Evolutionary conservation across 2,888 invertebrate species (phyloP), one percentile per base, ranked within the genome.

Genomic region (Punctoribates punctum): DNA sequence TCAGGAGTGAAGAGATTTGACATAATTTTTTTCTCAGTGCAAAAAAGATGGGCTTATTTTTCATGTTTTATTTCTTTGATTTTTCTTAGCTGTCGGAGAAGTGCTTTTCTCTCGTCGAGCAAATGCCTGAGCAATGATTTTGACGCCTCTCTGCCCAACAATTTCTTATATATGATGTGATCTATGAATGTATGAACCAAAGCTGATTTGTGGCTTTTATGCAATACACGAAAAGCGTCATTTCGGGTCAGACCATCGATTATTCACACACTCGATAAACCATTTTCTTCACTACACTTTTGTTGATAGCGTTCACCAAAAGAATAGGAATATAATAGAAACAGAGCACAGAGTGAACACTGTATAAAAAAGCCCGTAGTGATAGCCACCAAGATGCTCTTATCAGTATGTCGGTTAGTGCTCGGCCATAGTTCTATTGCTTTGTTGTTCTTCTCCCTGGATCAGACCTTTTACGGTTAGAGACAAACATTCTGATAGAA

Each of bases 101-200:
- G n/a, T 20, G n/a, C 51, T 51, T n/a, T 20, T n/a, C 20, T 48
- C 13, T 51, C 3, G n/a, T 51, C 51, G 20, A 2, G 23, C 13
- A 17, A 6, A 17, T 20, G 5, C 5, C 38, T 67, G 27, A n/a
- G 65, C 48, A 48, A 48, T 72, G 48, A 48, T 72, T 72, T 48
- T 27, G 42, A 72, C 72, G 72, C 72, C 72, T 72, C 25, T 70
- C 11, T 70, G 8, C 15, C 70, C 70, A 70, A 42, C 42, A 70
- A 70, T 42, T 70, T 34, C 62, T 67, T 67, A 67, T 72, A 38
- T 72, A 72, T 72, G 72, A 72, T 72, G 72, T 72, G 72, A 72
- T 72, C 72, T 46, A 72, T 72, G 72, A 72, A 72, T 72, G 72
- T 48, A 46, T 72, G 72, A 72, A 72, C 48, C 72, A 42, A 13